These are phyloP conservation scores for Melanotaenia parkinsoni DNA, from an alignment of 2,797 vertebrate genomes.

Conservation along the genomic window DNA sequence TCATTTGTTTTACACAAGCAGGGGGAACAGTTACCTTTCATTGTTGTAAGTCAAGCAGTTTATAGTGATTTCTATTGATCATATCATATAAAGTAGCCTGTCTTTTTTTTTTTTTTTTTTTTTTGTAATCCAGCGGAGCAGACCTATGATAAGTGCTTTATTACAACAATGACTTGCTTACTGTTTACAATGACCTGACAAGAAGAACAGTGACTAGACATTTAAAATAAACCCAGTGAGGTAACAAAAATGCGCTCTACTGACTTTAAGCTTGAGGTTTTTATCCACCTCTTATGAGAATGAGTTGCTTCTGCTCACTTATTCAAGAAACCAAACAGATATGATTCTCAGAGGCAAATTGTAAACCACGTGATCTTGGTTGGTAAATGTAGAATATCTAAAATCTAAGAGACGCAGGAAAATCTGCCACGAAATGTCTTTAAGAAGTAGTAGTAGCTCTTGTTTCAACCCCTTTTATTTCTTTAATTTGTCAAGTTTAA, in stretches of 20 bases:
- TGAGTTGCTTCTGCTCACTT: slow-evolving; percentile 30
- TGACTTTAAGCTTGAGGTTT: slow-evolving; percentile 43
- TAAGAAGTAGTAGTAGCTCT: slow-evolving; percentile 18
- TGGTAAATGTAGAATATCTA: slow-evolving; percentile 55
- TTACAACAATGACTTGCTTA: slow-evolving; percentile 69
- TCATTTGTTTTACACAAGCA: slow-evolving; percentile 69
- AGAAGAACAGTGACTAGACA: slow-evolving; percentile 61
- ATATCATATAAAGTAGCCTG: slow-evolving; percentile 55
- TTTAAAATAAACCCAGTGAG: slow-evolving; percentile 66
- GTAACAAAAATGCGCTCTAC: slow-evolving; percentile 62
- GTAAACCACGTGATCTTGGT: slow-evolving; percentile 63
- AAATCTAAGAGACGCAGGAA: slow-evolving; percentile 52
- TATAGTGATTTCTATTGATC: slow-evolving; percentile 67
- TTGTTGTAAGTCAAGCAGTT: slow-evolving; percentile 67
- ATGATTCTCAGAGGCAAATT: slow-evolving; percentile 51
- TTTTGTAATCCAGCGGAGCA: slow-evolving; percentile 46
- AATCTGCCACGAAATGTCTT: slow-evolving; percentile 31
- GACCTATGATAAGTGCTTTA: slow-evolving; percentile 64
- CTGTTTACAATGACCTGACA: slow-evolving; percentile 62
- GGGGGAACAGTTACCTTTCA: slow-evolving; percentile 62
- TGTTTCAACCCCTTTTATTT: slow-evolving; percentile 1
- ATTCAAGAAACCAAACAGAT: slow-evolving; percentile 47
- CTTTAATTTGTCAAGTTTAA: slow-evolving; percentile 34
- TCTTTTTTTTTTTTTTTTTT: slow-evolving; percentile 17
- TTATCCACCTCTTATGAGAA: slow-evolving; percentile 30